phyloP scores from a whole-genome alignment of 2,888 invertebrate genomes.

The Odontomyia ornata region DNA sequence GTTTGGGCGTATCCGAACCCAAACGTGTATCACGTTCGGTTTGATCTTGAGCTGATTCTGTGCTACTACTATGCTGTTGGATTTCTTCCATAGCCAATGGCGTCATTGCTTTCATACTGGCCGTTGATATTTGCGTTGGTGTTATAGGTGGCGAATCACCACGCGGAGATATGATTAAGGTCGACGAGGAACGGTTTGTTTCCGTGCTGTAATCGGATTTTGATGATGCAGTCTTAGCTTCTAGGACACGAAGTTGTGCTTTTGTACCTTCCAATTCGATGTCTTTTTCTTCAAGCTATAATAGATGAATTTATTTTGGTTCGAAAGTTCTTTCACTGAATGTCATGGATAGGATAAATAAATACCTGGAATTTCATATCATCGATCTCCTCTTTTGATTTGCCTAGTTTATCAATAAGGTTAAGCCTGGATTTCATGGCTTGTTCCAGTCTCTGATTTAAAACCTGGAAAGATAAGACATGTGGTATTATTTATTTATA shows the following conservation, averaged over 20 bases:
- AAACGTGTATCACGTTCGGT: conserved; percentile 59
- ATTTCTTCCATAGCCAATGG: conserved; percentile 67
- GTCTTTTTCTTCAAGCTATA: conserved; percentile 80
- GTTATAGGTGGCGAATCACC: conserved; percentile 55
- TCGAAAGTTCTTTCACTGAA: background rate
- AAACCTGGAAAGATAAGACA: conserved; percentile 68
- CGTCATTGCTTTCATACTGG: conserved; percentile 70
- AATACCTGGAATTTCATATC: conserved; percentile 82
- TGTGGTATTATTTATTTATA: background rate
- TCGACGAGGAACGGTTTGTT: conserved; percentile 61
- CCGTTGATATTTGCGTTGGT: conserved; percentile 64
- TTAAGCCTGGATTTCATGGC: conserved; percentile 73
- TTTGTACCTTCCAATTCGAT: conserved; percentile 85
- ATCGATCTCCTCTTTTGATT: conserved; percentile 80
- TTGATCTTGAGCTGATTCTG: conserved; percentile 72
- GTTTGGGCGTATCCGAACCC: conserved; percentile 54
- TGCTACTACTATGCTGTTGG: conserved; percentile 69
- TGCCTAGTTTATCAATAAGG: conserved; percentile 75
- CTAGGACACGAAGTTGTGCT: conserved; percentile 78
- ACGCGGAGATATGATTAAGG: conserved; percentile 59
- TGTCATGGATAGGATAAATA: conserved; percentile 48
- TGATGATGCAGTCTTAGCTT: conserved; percentile 63
- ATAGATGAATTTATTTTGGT: conserved; percentile 12
- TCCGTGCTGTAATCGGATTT: conserved; percentile 52
- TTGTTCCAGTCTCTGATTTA: conserved; percentile 76